Conservation (phyloP, 2,797 vertebrate species). For the Pipistrellus pipistrellus region DNA sequence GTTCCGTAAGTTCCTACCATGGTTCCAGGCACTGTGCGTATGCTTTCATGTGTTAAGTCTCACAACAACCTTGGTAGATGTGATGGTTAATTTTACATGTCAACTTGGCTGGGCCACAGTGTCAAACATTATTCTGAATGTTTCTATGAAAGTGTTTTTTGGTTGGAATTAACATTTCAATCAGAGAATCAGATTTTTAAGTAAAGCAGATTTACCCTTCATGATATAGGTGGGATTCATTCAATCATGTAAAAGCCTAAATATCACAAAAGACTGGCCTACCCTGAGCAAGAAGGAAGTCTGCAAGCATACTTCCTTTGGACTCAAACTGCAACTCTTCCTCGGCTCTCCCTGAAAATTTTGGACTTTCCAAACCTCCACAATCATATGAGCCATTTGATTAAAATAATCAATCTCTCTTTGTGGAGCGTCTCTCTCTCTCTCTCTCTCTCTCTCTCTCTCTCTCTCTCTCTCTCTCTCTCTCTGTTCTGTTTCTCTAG, state of each 20-base stretch:
- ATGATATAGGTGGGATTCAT: background rate
- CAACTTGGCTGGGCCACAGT: background rate
- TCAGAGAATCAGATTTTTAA: background rate
- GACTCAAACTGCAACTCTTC: background rate
- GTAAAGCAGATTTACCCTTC: background rate
- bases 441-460: too few relatives aligned
- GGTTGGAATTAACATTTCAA: conserved; percentile 20
- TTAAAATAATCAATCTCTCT: background rate
- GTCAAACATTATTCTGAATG: conserved; percentile 24
- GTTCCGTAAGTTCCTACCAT: conserved; percentile 2
- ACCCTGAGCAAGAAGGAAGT: conserved; percentile 18
- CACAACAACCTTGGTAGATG: background rate
- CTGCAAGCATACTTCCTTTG: background rate
- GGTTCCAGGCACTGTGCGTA: background rate
- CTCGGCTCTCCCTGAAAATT: background rate
- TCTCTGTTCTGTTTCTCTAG: background rate
- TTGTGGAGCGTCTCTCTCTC: background rate
- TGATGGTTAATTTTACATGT: conserved; percentile 28
- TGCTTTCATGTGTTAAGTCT: background rate
- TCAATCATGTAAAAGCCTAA: background rate
- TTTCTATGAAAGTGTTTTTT: background rate
- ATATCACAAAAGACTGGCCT: conserved; percentile 1
- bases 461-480: background rate
- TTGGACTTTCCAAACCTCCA: background rate
- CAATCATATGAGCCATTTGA: background rate